Evolutionary conservation across 2,888 invertebrate genomes (phyloP), one percentile per base, ranked within the genome.

Genomic region (Apotomis turbidana): DNA sequence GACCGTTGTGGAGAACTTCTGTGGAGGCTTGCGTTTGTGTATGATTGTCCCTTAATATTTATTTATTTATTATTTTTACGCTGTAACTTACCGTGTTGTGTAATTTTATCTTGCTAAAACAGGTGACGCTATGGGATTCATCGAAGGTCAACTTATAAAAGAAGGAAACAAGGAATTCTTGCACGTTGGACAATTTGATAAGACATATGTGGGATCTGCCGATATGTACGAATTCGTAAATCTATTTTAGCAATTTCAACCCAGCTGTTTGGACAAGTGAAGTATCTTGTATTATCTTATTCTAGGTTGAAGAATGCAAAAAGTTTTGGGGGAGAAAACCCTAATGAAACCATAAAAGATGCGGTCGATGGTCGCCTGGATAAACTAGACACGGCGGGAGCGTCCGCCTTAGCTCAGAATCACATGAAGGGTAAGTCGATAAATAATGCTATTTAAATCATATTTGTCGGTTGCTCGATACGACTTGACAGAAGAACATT

Each of bases 101-200:
- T 8, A n/a, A 12, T 60, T 51, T 15, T 10, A 44, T 12, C 51
- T 10, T 54, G 9, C 54, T 44, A 51, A 41, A 73, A 61, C 63
- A 90, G 90, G 81, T 36, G 84, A 86, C 73, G 88, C 86, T 3
- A 79, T 89, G 82, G 77, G 83, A 75, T 74, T 80, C 4, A 76
- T 90, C 70, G 81, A 86, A 27, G 78, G 81, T 49, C 79, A 74
- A 3, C 77, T 89, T 79, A 77, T 79, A 52, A 83, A 81, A 49
- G 82, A 82, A 73, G 83, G 83, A 8, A 68, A 70, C 8, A 83
- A 86, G 69, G 78, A 83, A 3, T 86, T 90, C 64, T 51, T 89
- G 41, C 75, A 77, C 1, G 75, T 86, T 44, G 89, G 87, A 44
- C 80, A 83, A 10, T 88, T 84, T 67, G 78, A 79, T 0, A 86